These are phyloP conservation scores for Pseudorectes ferrugineus DNA, from an alignment of 2,113 vertebrate genomes.

Conservation along the genomic window DNA sequence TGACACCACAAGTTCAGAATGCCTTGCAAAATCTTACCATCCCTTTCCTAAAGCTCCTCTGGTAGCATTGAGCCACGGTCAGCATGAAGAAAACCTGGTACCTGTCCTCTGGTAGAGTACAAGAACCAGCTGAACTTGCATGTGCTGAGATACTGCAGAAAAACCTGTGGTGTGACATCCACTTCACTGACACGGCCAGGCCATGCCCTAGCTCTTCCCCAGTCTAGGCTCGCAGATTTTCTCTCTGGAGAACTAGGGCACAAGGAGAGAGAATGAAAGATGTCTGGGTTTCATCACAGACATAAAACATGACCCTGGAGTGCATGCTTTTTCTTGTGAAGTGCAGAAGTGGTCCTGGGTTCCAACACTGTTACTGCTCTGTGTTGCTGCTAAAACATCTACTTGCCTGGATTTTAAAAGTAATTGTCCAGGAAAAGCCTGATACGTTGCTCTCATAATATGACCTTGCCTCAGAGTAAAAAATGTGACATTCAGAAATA, in stretches of 20 bases:
- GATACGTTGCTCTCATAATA: neutral
- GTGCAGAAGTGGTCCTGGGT: neutral
- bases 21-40: neutral
- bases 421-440: neutral
- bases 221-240: neutral
- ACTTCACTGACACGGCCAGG: neutral
- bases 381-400: neutral
- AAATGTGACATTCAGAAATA: neutral
- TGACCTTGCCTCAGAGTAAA: neutral
- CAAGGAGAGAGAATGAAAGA: neutral
- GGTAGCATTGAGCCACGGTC: neutral
- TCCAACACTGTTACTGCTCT: neutral
- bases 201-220: neutral
- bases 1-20: neutral
- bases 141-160: neutral
- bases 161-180: neutral
- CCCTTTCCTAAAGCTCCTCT: neutral
- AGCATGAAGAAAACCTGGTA: neutral
- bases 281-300: neutral
- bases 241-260: neutral
- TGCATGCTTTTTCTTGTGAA: neutral
- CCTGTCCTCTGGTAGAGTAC: too few species aligned
- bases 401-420: neutral
- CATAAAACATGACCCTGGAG: neutral
- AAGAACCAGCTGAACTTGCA: neutral